Conservation (phyloP, 1,140 invertebrate genomes). For the Zaprionus vittiger region DNA sequence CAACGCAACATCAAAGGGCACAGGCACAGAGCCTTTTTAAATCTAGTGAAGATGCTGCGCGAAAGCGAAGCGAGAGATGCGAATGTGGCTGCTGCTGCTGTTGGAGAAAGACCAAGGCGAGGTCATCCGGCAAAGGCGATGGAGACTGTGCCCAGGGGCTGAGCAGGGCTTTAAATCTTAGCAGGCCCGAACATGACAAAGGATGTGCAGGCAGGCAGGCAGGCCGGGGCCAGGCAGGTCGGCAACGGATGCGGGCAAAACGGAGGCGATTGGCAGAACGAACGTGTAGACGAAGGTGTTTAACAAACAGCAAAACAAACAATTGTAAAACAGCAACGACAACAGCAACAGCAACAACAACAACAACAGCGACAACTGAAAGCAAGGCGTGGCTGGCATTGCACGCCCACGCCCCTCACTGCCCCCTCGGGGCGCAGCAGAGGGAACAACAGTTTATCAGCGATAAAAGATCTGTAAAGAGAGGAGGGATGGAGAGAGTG, state of each 20-base stretch:
- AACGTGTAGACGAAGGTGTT: conserved; percentile 83
- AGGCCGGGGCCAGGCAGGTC: background rate
- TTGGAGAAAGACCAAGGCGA: conserved; percentile 8
- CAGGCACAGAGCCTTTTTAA: conserved; percentile 52
- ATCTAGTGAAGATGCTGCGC: conserved; percentile 46
- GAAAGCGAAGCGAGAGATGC: conserved; percentile 16
- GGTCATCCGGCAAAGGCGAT: conserved; percentile 28
- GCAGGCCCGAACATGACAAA: conserved; percentile 77
- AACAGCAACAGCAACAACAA: conserved; percentile 27
- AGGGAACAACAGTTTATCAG: conserved; percentile 65
- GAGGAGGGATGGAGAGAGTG: conserved; percentile 26
- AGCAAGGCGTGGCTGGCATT: conserved; percentile 59
- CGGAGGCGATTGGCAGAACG: conserved; percentile 62
- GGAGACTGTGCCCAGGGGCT: conserved; percentile 37
- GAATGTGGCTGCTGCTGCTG: background rate
- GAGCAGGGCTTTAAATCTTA: conserved; percentile 71
- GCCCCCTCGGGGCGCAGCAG: conserved; percentile 23
- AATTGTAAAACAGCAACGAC: conserved; percentile 74
- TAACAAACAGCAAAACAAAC: conserved; percentile 83
- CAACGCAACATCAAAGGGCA: conserved; percentile 76
- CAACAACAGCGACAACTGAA: conserved; percentile 40
- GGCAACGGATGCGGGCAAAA: conserved; percentile 30
- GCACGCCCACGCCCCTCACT: conserved; percentile 58
- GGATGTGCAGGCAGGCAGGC: conserved; percentile 63
- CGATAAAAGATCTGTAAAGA: conserved; percentile 70